phyloP scores from a whole-genome alignment of 2,888 invertebrate genomes.

The Crocallis elinguaria region DNA sequence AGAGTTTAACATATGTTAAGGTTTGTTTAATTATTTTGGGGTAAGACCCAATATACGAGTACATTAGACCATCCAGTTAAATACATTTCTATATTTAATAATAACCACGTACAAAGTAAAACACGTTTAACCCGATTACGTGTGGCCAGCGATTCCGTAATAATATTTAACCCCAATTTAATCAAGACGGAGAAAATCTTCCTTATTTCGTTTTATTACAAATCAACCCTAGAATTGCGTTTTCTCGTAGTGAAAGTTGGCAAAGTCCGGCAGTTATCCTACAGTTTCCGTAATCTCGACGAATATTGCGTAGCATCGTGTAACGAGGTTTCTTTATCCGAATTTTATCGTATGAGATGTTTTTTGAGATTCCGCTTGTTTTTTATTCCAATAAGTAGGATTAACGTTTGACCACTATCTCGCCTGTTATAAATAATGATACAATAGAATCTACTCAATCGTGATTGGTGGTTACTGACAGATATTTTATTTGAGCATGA shows the following conservation, averaged over 20 bases:
- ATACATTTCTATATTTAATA: not conserved
- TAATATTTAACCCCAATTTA: slow-evolving; percentile 24
- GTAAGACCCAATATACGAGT: too few species aligned
- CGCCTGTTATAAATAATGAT: too few species aligned
- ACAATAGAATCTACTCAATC: too few species aligned
- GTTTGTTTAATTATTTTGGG: too few species aligned
- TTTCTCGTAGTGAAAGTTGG: slow-evolving; percentile 27
- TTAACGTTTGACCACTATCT: too few species aligned
- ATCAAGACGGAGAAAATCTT: slow-evolving; percentile 20
- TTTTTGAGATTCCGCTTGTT: too few species aligned
- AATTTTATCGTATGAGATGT: too few species aligned
- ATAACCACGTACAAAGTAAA: not conserved
- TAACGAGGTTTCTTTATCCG: slow-evolving; percentile 9
- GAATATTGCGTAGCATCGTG: slow-evolving; percentile 13
- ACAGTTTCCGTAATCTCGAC: slow-evolving; percentile 22
- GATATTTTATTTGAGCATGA: too few species aligned
- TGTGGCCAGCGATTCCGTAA: slow-evolving; percentile 8
- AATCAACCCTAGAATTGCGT: slow-evolving; percentile 26
- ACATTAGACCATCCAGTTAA: not conserved
- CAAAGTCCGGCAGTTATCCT: slow-evolving; percentile 21
- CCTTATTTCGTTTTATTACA: slow-evolving; percentile 26
- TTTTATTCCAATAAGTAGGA: too few species aligned
- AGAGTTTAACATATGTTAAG: too few species aligned
- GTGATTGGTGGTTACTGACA: too few species aligned
- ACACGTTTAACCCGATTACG: slow-evolving; percentile 10